phyloP scores from a whole-genome alignment of 2,113 vertebrate species.

The Phylloscopus trochiloides region DNA sequence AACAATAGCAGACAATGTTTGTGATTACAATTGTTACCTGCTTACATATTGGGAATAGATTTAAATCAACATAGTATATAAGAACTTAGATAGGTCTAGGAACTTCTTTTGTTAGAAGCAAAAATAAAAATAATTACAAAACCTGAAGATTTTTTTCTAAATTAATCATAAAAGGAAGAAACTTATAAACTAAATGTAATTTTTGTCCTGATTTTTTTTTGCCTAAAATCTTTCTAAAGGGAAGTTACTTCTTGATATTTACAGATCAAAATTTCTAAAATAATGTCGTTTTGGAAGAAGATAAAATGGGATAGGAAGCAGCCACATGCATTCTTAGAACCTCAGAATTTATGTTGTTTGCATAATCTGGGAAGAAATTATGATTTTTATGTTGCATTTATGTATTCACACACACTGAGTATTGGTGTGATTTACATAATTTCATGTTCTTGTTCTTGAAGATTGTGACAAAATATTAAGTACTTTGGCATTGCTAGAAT shows the following conservation, averaged over 20 bases:
- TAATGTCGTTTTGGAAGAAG: not conserved
- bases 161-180: not conserved
- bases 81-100: not conserved
- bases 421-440: not conserved
- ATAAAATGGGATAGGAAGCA: not conserved
- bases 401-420: rapidly evolving
- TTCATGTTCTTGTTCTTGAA: not conserved
- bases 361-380: not conserved
- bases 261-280: not conserved
- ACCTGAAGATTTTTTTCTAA: not conserved
- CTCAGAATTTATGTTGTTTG: not conserved
- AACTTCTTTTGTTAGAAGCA: not conserved
- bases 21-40: not conserved
- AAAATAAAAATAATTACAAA: not conserved
- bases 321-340: not conserved
- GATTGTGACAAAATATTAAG: not conserved
- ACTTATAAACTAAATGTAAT: not conserved
- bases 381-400: not conserved
- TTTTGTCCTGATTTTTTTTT: not conserved
- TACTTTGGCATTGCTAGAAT: not conserved
- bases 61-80: not conserved
- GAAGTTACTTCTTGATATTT: not conserved
- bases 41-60: not conserved
- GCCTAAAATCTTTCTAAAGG: not conserved
- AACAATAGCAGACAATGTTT: not conserved